Base-by-base conservation (phyloP, 2,113 vertebrate species). In the Lampris incognitus region DNA sequence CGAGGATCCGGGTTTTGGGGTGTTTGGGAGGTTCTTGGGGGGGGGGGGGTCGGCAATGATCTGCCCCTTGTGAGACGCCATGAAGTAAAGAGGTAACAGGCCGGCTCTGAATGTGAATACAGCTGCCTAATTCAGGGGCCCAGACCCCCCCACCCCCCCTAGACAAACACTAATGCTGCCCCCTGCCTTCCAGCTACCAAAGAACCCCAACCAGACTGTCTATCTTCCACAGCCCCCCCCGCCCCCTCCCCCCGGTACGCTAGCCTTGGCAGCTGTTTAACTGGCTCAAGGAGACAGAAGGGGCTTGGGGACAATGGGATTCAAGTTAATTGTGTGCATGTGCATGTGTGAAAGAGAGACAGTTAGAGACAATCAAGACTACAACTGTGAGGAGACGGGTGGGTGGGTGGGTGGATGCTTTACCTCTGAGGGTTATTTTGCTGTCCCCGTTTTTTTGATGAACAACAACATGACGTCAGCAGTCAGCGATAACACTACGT, bases 251-350 rank as follows among this genome's bases (percentile, higher is more conserved):
- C 74, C 87, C 68, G 42, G 78, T 79, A 85, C 68, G 60, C 78
- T 63, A 40, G 55, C 79, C 73, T 67, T 3, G 36, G 84, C 93
- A 92, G 90, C 92, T 94, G 92, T 92, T 91, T 88, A 89, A 85
- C 83, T 69, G 81, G 68, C 67, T 44, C 39, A 72, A 63, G 39
- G 59, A 86, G 77, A 69, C 67, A 82, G 78, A 79, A 82, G 84
- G 77, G 41, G 60, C 70, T 24, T 48, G 8, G 13, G 72, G 84
- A 92, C 87, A 89, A 90, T 87, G 65, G 62, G 66, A 52, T 66
- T 40, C 37, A 50, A 90, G 66, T 88, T 71, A 82, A 87, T 76
- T 50, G 60, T 71, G 55, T 46, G 69, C 56, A 66, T 58, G 7
- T 51, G 52, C 76, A 9, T 42, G 2, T 62, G 37, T 65, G 65